phyloP scores from a whole-genome alignment of 1,140 invertebrate genomes.

The Lamellibrachia luymesi region DNA sequence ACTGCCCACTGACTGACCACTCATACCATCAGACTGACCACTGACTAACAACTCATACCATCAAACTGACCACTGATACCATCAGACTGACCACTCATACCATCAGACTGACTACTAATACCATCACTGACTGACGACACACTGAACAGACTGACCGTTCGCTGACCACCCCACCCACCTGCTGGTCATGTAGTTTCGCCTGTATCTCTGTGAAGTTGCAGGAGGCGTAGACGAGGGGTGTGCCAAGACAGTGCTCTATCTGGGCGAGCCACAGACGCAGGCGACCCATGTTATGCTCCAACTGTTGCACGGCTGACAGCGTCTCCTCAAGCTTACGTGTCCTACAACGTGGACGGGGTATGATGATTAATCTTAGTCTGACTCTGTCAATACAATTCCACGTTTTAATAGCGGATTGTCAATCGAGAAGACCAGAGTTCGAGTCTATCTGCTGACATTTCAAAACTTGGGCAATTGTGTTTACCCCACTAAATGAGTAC shows the following conservation, averaged over 20 bases:
- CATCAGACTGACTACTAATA: neutral
- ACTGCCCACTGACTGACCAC: neutral
- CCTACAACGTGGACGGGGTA: conserved; percentile 52
- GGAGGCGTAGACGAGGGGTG: conserved; percentile 54
- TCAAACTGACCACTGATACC: neutral
- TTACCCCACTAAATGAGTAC: no score
- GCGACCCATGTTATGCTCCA: conserved; percentile 74
- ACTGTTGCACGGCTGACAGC: conserved; percentile 54
- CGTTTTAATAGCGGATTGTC: no score
- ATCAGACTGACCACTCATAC: neutral
- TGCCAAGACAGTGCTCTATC: conserved; percentile 72
- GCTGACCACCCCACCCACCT: conserved; percentile 50
- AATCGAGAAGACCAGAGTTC: no score
- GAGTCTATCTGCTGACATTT: no score
- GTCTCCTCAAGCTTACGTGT: conserved; percentile 60
- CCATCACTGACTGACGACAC: neutral
- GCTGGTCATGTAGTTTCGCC: conserved; percentile 71
- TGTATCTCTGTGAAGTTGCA: conserved; percentile 70
- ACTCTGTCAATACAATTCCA: no score
- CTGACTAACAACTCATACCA: neutral
- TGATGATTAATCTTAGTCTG: no score
- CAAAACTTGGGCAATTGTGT: no score
- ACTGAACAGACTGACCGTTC: neutral
- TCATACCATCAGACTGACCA: neutral
- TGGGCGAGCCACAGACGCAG: conserved; percentile 74